Percentiles rank a stretch among this genome's conserved stretches.
phyloP scores from a whole-genome alignment of 2,113 vertebrate genomes.

The Ia io region DNA sequence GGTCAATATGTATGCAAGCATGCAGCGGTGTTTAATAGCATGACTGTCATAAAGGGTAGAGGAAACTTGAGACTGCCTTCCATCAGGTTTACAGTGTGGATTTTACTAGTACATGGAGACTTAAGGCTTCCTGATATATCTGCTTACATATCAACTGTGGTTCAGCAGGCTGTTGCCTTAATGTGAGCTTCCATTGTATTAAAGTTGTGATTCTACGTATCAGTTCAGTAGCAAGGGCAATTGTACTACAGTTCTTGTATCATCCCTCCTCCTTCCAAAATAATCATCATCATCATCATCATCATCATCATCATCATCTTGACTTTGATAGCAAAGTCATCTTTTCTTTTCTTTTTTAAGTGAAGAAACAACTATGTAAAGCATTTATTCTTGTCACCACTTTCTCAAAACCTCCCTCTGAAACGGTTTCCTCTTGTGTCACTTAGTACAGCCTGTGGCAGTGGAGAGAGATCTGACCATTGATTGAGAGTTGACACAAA shows the following conservation, averaged over 20 bases:
- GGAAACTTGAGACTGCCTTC: neutral
- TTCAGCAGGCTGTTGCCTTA: neutral
- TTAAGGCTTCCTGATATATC: neutral
- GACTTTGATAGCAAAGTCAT: slow-evolving; percentile 11
- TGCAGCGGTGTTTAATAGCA: neutral
- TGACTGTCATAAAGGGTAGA: neutral
- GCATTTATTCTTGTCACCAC: neutral
- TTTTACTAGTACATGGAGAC: neutral
- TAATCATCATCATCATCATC: neutral
- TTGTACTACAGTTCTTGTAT: neutral
- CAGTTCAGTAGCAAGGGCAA: neutral
- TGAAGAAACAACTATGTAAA: neutral
- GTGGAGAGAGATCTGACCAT: neutral
- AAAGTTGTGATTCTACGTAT: neutral
- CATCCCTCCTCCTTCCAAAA: neutral
- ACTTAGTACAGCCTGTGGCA: neutral
- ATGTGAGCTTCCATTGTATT: neutral
- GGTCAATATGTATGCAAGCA: neutral
- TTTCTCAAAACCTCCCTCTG: slow-evolving; percentile 12
- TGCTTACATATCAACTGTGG: slow-evolving; percentile 18
- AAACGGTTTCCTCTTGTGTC: neutral
- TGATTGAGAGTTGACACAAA: neutral
- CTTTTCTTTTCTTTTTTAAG: neutral
- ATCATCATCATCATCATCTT: neutral
- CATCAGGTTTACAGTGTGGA: neutral